Evolutionary conservation across 2,113 vertebrate genomes (phyloP).

Genomic region (Genyomyrus donnyi): DNA sequence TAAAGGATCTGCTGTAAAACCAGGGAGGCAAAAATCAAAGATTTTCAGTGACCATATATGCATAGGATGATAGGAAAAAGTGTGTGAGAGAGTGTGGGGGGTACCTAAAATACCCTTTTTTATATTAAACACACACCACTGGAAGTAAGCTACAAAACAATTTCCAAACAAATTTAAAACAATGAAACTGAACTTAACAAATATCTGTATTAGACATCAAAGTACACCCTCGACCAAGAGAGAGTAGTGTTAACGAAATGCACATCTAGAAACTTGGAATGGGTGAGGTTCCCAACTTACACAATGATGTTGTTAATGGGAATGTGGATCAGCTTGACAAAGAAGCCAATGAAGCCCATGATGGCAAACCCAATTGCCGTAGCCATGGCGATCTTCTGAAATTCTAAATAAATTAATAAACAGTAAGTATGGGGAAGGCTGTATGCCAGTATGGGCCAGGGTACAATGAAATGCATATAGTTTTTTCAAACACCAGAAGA

Average conservation of each 20-base stretch:
- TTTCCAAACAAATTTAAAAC: not conserved
- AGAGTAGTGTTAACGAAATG: not conserved
- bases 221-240: not conserved
- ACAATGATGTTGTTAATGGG: constrained; percentile 99
- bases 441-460: not conserved
- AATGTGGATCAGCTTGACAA: constrained; percentile 96
- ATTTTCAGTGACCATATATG: not conserved
- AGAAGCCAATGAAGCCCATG: constrained; percentile 98
- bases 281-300: constrained; percentile 64
- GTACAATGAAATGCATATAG: not conserved
- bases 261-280: not conserved
- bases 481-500: not conserved
- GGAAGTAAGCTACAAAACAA: not conserved
- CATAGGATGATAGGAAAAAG: not conserved
- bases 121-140: not conserved
- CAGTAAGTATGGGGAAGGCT: not conserved
- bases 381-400: constrained; percentile 98
- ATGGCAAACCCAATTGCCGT: constrained; percentile 97
- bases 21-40: not conserved
- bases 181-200: not conserved
- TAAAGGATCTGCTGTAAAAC: not conserved
- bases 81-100: no score
- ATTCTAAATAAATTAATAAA: constrained; percentile 62
- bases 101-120: no score
- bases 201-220: not conserved